Evolutionary conservation across 1,140 invertebrate genomes (phyloP), one percentile per base, ranked within the genome.

Genomic region (Druon quercuslanigerum): DNA sequence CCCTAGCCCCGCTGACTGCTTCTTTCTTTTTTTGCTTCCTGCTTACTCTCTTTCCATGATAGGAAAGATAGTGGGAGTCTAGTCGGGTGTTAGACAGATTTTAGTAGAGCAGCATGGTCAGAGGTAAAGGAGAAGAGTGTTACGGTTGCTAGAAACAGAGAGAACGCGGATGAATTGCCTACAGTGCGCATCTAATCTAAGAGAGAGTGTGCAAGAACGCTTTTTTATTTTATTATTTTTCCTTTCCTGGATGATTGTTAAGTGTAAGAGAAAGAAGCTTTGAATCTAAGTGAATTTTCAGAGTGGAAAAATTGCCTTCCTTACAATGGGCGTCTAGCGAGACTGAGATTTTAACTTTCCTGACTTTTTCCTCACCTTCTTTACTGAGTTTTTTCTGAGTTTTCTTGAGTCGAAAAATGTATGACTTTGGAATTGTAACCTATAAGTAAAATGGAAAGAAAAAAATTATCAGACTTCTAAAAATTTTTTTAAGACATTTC

Each of bases 21-120:
- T 78, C 25, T 73, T 56, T 71, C 33, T 56, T 77, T 73, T 50
- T 76, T 72, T n/a, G 1, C 72, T 73, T 19, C 16, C 71, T 73
- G 71, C n/a, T 83, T 76, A 54, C 19, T 76, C 50, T 19, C 40
- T 51, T 51, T 71, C 13, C 57, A 60, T 60, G 20, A 40, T 25
- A 46, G 17, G 20, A 19, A 56, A 13, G 17, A 12, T 56, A 20
- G 7, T 56, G 54, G 2, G 14, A 66, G 60, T 66, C 60, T 66
- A 66, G 60, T 66, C 57, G 56, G 25, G 57, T 66, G 57, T 66
- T 66, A 66, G 57, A 66, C 57, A 40, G 25, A 16, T 66, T 66
- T 66, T 66, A 66, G 46, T 25, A 33, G 56, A 25, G 19, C 3
- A 57, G 7, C 33, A 33, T 60, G 56, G 7, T 33, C 13, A 25